Evolutionary conservation across 2,113 vertebrate species (phyloP), one percentile per base, ranked within the genome.

Genomic region (Lamprologus callipterus): DNA sequence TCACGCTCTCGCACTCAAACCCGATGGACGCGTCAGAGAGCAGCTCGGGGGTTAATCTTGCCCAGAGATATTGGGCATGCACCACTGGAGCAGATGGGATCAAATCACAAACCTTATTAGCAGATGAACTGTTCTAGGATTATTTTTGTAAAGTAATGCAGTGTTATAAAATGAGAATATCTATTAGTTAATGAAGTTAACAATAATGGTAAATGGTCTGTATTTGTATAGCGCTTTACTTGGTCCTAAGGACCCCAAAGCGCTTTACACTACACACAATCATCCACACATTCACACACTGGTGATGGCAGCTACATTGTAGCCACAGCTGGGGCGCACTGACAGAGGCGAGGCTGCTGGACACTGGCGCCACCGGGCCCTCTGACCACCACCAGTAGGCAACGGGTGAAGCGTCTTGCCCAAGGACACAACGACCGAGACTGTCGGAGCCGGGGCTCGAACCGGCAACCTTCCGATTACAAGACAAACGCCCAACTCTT

Each of bases 401-500:
- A 4, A 4, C 1, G 1, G 42, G 42, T 14, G 13, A 14, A 45
- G 42, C 0, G 6, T 45, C 13, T 45, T 7, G 42, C 6, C 13
- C 42, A 45, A 45, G 13, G 42, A 45, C 42, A 45, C 6, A 45
- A 45, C 42, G 42, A 45, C 42, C 13, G 42, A 45, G 42, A 45
- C 13, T 45, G 42, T 45, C 3, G 0, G 0, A 45, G 42, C 6
- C 6, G 13, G 42, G 6, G 42, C 42, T 45, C 1, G 1, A 45
- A 45, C 42, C 0, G 1, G 42, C 42, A 45, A 7, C 6, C 42
- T 45, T 45, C 42, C 0, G 6, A 45, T 45, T 45, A 45, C 42
- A 45, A 45, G 42, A 0, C 42, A 0, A 14, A 45, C 6, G 0
- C 3, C 42, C 0, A 45, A 45, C 13, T 45, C 42, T 45, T 45